Percentiles rank a stretch among this genome's conserved stretches.
phyloP scores from a whole-genome alignment of 2,797 vertebrate species.

The Erethizon dorsatum region DNA sequence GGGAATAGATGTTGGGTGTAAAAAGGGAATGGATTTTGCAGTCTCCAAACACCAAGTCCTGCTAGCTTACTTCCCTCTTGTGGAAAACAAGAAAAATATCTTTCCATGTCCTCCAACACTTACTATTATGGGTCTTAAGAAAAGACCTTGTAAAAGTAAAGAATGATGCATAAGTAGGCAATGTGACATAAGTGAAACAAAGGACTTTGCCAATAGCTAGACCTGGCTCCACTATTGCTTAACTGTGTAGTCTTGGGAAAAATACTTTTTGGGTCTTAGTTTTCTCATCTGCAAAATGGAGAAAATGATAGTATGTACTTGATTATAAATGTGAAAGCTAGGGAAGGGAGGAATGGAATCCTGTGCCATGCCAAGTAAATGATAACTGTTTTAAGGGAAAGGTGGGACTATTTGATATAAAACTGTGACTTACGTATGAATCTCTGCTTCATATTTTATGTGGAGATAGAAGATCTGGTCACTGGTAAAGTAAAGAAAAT shows the following conservation, averaged over 20 bases:
- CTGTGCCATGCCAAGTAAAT: background rate
- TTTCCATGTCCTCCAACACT: background rate
- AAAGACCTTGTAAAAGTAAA: background rate
- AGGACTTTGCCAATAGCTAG: background rate
- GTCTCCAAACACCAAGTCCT: background rate
- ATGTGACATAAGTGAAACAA: background rate
- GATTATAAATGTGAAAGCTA: background rate
- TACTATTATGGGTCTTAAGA: background rate
- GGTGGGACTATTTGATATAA: background rate
- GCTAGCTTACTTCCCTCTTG: background rate
- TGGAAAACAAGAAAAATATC: background rate
- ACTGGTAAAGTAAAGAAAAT: background rate
- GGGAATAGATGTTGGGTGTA: background rate
- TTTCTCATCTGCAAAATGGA: constrained; percentile 24
- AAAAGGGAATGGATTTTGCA: background rate
- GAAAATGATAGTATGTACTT: background rate
- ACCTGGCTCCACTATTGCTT: background rate
- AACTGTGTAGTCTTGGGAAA: background rate
- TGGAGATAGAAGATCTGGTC: background rate
- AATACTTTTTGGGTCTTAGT: background rate
- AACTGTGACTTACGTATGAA: background rate
- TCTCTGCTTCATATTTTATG: background rate
- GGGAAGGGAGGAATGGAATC: background rate
- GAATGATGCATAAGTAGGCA: background rate
- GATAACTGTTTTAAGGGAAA: background rate